phyloP scores from a whole-genome alignment of 2,797 vertebrate genomes.

The Orientallactaga sibirica region DNA sequence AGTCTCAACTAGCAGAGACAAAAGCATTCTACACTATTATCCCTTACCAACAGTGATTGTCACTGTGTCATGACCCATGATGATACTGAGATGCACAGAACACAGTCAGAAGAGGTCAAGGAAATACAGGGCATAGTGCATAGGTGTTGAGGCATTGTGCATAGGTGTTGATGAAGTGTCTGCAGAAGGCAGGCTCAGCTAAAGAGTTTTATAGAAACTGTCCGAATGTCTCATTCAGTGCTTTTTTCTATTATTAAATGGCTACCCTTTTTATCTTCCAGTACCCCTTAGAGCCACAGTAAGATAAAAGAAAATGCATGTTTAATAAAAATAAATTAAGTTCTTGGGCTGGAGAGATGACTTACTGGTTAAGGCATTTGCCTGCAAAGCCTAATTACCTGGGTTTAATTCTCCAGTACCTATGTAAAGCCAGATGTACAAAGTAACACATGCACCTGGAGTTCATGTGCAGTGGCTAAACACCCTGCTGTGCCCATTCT shows the following conservation, averaged over 20 bases:
- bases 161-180: background rate
- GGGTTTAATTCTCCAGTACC: too few species aligned
- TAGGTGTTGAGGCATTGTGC: background rate
- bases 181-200: background rate
- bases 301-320: slow-evolving; percentile 1
- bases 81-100: background rate
- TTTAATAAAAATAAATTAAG: background rate
- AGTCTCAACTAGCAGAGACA: too few species aligned
- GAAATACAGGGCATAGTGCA: background rate
- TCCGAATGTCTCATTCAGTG: background rate
- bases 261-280: slow-evolving; percentile 29
- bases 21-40: background rate
- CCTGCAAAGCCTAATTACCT: too few species aligned
- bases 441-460: too few species aligned
- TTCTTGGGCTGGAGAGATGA: too few species aligned
- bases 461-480: too few species aligned
- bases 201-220: background rate
- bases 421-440: too few species aligned
- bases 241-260: slow-evolving; percentile 7
- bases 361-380: too few species aligned
- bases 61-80: background rate
- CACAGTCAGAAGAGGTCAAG: background rate
- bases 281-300: background rate
- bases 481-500: too few species aligned
- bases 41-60: background rate